A percentile compares a stretch with the other conserved stretches of the same genome.
Conservation (phyloP, 1,140 invertebrate species). For the Dendrolimus punctatus region DNA sequence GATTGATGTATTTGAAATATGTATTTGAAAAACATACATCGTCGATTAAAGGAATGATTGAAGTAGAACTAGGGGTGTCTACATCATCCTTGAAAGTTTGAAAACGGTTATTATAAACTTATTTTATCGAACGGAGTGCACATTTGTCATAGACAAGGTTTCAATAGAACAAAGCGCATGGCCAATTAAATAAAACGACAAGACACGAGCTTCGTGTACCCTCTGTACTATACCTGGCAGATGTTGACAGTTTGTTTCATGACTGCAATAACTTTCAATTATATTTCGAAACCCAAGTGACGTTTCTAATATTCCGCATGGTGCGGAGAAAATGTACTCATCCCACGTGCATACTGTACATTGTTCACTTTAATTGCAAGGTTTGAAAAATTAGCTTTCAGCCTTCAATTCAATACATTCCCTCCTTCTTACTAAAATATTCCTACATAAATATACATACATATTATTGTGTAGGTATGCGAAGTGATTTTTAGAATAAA, state of each 20-base stretch:
- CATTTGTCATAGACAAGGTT: too few relatives aligned
- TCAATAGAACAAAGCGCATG: constrained; percentile 33
- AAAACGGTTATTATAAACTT: too few relatives aligned
- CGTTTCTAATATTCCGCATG: constrained; percentile 16
- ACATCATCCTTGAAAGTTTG: too few relatives aligned
- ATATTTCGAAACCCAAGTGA: constrained; percentile 24
- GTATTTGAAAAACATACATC: neutral
- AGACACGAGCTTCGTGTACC: constrained; percentile 37
- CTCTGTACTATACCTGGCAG: constrained; percentile 13
- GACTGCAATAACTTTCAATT: constrained; percentile 36
- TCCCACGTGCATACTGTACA: constrained; percentile 11
- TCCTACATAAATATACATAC: too few relatives aligned
- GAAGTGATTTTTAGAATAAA: too few relatives aligned
- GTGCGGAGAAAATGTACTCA: constrained; percentile 13
- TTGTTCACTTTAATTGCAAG: neutral
- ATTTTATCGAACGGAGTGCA: too few relatives aligned
- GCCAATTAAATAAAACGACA: constrained; percentile 43
- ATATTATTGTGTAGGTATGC: too few relatives aligned
- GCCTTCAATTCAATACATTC: too few relatives aligned
- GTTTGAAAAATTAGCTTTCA: too few relatives aligned
- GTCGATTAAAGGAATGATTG: constrained; percentile 4
- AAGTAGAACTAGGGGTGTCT: too few relatives aligned
- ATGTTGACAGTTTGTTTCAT: constrained; percentile 39
- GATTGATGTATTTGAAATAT: neutral
- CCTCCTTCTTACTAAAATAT: too few relatives aligned